phyloP scores from a whole-genome alignment of 2,113 vertebrate genomes.

The Barbus barbus region DNA sequence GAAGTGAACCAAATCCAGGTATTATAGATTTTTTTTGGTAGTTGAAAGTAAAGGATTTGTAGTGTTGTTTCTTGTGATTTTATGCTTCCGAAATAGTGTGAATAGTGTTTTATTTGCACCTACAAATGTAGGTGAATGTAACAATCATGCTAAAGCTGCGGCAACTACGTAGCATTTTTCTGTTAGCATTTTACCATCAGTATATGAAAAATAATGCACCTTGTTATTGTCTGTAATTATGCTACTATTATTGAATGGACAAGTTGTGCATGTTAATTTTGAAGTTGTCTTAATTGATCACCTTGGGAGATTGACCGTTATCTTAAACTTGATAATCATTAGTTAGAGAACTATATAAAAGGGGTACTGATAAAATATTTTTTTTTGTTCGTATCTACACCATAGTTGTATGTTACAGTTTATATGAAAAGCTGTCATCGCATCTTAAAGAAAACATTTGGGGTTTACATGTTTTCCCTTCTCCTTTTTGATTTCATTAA shows the following conservation, averaged over 20 bases:
- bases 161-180: not conserved
- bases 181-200: not conserved
- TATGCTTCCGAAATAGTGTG: not conserved
- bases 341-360: not conserved
- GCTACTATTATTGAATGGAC: not conserved
- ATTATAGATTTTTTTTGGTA: not conserved
- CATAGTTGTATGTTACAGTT: not conserved
- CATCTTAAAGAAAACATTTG: conserved; percentile 63
- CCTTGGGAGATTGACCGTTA: not conserved
- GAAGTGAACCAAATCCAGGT: conserved; percentile 1
- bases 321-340: not conserved
- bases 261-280: conserved; percentile 12
- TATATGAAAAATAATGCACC: not conserved
- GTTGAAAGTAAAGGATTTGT: not conserved
- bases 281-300: not conserved
- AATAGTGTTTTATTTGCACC: not conserved
- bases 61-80: not conserved
- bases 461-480: conserved; percentile 88
- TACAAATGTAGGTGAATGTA: not conserved
- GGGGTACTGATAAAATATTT: not conserved
- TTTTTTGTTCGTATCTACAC: not conserved
- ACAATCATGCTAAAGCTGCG: not conserved
- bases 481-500: conserved; percentile 94
- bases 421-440: conserved; percentile 35
- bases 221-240: not conserved